Evolutionary conservation across 2,113 vertebrate genomes (phyloP).

Genomic region (Rhynchopsitta pachyrhyncha): DNA sequence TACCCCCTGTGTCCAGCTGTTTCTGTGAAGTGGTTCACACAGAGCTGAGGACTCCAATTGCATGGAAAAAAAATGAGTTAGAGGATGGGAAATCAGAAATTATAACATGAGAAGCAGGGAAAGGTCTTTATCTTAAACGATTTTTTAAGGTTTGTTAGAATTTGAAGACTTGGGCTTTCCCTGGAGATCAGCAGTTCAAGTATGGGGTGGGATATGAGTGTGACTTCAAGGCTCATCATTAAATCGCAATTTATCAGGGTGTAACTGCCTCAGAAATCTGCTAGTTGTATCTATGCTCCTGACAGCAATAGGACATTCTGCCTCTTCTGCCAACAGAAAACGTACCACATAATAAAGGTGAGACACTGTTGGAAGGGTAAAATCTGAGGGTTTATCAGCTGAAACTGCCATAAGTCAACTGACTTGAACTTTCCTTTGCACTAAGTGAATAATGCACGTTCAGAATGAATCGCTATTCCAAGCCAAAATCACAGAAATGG

Average conservation of each 20-base stretch:
- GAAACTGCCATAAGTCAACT: neutral
- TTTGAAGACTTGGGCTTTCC: neutral
- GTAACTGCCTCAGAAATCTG: neutral
- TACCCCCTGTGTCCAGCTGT: neutral
- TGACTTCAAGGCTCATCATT: neutral
- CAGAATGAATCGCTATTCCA: neutral
- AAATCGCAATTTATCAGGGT: neutral
- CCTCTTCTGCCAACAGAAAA: neutral
- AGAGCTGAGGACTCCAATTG: neutral
- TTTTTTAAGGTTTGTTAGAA: neutral
- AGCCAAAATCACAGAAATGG: neutral
- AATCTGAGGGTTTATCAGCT: neutral
- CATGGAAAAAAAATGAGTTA: neutral
- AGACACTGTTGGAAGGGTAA: neutral
- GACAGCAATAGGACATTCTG: neutral
- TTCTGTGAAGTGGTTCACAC: neutral
- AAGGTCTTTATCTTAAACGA: neutral
- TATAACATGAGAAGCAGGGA: neutral
- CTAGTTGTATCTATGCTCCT: neutral
- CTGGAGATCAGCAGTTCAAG: neutral
- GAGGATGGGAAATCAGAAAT: neutral
- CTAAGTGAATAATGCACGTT: neutral
- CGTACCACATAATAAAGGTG: neutral
- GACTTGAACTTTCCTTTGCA: neutral
- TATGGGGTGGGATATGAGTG: neutral